Base-by-base conservation (phyloP, 2,797 vertebrate species). In the Aythya fuligula region DNA sequence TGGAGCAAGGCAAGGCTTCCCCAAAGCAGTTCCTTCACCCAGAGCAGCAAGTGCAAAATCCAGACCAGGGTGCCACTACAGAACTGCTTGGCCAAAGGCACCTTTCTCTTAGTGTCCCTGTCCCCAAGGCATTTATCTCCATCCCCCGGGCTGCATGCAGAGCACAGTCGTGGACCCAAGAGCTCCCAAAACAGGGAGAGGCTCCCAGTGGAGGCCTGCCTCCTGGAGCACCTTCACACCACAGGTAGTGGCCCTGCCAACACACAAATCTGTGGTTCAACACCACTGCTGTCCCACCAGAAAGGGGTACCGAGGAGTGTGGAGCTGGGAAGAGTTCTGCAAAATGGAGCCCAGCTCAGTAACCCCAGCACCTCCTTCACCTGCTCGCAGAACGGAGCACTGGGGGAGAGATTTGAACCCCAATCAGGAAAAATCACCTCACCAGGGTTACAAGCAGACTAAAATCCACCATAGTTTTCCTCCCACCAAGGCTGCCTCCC, bases 341-440 rank as follows among this genome's bases (percentile, higher is more conserved):
- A 3, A 0, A 1, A 13, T 1, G 5, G 36, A 21, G 30, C 22
- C 57, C 58, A 66, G 69, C 28, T 71, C 45, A 28, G 45, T 36
- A 65, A 56, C 13, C 25, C 10, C 0, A 1, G 34, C 13, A 70
- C 15, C 57, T 45, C 21, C 61, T 64, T 49, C 0, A 0, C 2
- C 0, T 34, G 16, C 20, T 45, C 28, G 53, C 21, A 58, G 51
- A 77, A 38, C 3, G 32, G 43, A 34, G 51, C 17, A 58, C 57
- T 53, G 72, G n/a, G 4, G 14, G 27, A 32, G 27, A 53, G 13
- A 60, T 56, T 65, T 57, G 45, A 34, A 25, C 32, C 36, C 53
- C 39, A 18, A 65, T 14, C 12, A 69, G 30, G 10, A 65, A 83
- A 25, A 57, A 57, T 25, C 18, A 36, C 21, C 57, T 81, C 51